Conservation (phyloP, 2,888 invertebrate genomes). For the Euzetes globulus region DNA sequence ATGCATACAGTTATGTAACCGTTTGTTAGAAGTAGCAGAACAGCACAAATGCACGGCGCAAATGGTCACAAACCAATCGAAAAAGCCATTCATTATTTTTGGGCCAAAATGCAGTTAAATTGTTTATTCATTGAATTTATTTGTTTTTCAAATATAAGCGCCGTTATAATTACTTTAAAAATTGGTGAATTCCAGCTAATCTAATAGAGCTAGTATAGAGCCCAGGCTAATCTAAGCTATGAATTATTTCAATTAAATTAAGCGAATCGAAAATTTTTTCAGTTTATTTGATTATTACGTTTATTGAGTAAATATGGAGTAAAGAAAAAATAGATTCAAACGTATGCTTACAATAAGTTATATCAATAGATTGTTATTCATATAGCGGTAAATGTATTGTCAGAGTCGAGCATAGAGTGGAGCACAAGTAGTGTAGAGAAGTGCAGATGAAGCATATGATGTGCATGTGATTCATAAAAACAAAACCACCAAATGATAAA, state of each 20-base stretch:
- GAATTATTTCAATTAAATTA: constrained; percentile 18
- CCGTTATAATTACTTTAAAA: neutral
- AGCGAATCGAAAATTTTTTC: neutral
- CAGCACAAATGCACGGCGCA: too few relatives aligned
- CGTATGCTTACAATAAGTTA: constrained; percentile 12
- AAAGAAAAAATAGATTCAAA: neutral
- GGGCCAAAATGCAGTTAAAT: too few relatives aligned
- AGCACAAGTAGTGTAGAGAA: neutral
- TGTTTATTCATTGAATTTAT: neutral
- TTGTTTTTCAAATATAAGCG: neutral
- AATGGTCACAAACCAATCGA: too few relatives aligned
- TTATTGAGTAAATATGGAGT: neutral
- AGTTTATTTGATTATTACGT: neutral
- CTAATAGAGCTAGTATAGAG: too few relatives aligned
- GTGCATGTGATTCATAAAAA: constrained; percentile 28
- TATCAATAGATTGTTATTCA: neutral
- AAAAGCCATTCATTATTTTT: too few relatives aligned
- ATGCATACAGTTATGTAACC: too few relatives aligned
- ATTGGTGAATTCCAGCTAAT: neutral
- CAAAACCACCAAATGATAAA: constrained; percentile 28
- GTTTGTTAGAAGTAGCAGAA: too few relatives aligned
- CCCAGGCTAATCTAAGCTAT: too few relatives aligned
- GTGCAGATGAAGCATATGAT: constrained; percentile 13
- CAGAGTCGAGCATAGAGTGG: neutral
- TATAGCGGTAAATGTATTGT: neutral